phyloP scores from a whole-genome alignment of 2,888 invertebrate species.

The Zygothrica quintamaculata region DNA sequence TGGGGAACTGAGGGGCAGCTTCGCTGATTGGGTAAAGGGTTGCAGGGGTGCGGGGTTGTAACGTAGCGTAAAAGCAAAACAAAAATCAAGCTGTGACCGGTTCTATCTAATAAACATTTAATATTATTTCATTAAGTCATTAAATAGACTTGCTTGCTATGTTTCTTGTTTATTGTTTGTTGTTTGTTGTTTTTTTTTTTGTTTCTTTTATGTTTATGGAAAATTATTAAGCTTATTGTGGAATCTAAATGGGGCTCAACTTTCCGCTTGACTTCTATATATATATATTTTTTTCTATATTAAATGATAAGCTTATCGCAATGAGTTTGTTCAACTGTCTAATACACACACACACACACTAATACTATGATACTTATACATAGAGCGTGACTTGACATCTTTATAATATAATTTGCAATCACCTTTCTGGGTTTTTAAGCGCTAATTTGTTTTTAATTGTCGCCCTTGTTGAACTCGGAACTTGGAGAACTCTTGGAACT shows the following conservation, averaged over 20 bases:
- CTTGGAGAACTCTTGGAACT: slow-evolving; percentile 40
- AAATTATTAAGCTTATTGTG: slow-evolving; percentile 13
- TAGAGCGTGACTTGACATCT: slow-evolving; percentile 31
- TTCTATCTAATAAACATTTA: slow-evolving; percentile 56
- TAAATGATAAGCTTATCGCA: slow-evolving; percentile 48
- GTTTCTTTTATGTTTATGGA: no score
- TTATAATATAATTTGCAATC: slow-evolving; percentile 30
- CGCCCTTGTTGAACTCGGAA: slow-evolving; percentile 58
- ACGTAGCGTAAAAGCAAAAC: slow-evolving; percentile 25
- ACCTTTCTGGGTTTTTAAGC: slow-evolving; percentile 20
- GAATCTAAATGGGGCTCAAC: slow-evolving; percentile 12
- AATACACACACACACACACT: slow-evolving; percentile 10
- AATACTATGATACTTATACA: no score
- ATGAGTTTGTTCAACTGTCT: slow-evolving; percentile 46
- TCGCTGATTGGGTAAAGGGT: background rate
- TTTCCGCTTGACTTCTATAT: slow-evolving; percentile 16
- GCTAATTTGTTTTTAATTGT: slow-evolving; percentile 59
- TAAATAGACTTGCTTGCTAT: no score
- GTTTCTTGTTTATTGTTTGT: background rate
- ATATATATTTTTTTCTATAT: no score
- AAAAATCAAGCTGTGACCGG: slow-evolving; percentile 53
- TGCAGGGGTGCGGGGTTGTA: background rate
- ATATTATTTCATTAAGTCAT: slow-evolving; percentile 59
- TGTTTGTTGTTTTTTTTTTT: background rate
- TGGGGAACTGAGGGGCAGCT: no score